Evolutionary conservation across 1,140 invertebrate species (phyloP).

Genomic region (Polypedilum vanderplanki): DNA sequence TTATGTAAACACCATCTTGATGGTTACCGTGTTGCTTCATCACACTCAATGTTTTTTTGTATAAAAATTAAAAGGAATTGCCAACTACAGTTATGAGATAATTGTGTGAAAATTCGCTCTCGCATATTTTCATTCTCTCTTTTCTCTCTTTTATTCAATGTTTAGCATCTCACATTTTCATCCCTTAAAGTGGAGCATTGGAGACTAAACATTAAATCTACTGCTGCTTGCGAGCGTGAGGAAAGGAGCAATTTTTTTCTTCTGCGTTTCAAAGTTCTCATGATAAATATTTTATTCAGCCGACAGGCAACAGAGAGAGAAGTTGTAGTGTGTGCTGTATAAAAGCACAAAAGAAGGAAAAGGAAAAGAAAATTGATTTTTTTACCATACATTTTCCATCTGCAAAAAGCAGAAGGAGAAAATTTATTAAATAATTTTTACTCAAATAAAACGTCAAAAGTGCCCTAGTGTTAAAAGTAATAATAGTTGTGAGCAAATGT

Average conservation of each 20-base stretch:
- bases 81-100: not conserved
- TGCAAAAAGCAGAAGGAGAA: not conserved
- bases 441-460: not conserved
- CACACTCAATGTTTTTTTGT: not conserved
- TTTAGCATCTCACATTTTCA: too few species aligned
- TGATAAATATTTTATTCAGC: slow-evolving; percentile 7
- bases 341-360: not conserved
- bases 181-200: too few species aligned
- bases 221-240: too few species aligned
- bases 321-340: not conserved
- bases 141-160: too few species aligned
- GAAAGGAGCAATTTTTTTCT: not conserved
- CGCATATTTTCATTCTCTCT: not conserved
- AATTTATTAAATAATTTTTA: not conserved
- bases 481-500: not conserved
- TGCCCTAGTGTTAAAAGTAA: not conserved
- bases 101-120: not conserved
- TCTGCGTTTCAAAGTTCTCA: not conserved
- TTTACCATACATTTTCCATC: not conserved
- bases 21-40: not conserved
- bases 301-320: slow-evolving; percentile 9
- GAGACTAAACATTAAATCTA: too few species aligned
- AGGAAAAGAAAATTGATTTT: slow-evolving; percentile 8
- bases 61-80: too few species aligned
- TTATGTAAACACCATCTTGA: not conserved